Conservation (phyloP, 2,888 invertebrate genomes). For the Pandemis cinnamomeana region DNA sequence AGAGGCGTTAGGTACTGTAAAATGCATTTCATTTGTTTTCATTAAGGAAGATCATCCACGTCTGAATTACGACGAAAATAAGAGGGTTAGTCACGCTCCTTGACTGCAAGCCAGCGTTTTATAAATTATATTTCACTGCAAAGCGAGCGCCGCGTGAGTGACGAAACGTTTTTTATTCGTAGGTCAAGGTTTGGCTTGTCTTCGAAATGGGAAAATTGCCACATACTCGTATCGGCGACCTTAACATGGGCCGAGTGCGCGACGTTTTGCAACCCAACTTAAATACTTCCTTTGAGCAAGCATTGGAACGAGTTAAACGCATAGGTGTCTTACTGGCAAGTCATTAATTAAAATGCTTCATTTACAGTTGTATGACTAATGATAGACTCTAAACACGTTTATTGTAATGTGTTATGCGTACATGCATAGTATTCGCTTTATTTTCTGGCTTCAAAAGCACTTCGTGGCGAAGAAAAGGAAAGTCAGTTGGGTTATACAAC, state of each 20-base stretch:
- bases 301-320: constrained; percentile 2
- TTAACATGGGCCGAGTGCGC: constrained; percentile 73
- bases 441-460: constrained; percentile 31
- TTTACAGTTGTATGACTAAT: constrained; percentile 10
- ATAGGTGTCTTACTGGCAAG: neutral
- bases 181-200: constrained; percentile 82
- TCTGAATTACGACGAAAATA: constrained; percentile 17
- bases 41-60: constrained; percentile 19
- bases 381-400: constrained; percentile 7
- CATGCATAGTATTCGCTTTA: constrained; percentile 7
- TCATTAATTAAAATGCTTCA: constrained; percentile 3
- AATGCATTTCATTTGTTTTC: constrained; percentile 21
- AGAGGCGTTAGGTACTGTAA: neutral
- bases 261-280: constrained; percentile 67
- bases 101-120: constrained; percentile 41
- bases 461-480: constrained; percentile 75
- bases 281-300: constrained; percentile 48
- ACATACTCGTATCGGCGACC: constrained; percentile 72
- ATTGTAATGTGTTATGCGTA: constrained; percentile 10
- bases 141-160: constrained; percentile 62
- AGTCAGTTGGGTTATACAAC: constrained; percentile 82
- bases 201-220: constrained; percentile 84
- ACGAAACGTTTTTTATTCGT: constrained; percentile 81
- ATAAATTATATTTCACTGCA: constrained; percentile 60
- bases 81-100: constrained; percentile 46